Percentiles rank a stretch among this genome's conserved stretches.
Evolutionary conservation across 2,797 vertebrate species (phyloP).

Genomic region (Cygnus olor): DNA sequence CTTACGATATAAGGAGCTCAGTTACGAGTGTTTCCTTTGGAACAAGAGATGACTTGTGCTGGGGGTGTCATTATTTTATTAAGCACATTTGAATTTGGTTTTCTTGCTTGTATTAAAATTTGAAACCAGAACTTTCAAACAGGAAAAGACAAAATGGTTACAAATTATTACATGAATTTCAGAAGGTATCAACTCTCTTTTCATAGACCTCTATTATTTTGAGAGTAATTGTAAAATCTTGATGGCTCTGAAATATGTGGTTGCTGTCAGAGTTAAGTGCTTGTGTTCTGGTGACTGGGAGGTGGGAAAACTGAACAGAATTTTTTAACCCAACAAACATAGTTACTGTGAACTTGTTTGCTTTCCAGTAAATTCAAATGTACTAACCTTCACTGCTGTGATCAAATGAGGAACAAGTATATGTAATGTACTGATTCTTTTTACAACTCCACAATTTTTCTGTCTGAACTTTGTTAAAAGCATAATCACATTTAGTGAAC

Average conservation of each 20-base stretch:
- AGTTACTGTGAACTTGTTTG: background rate
- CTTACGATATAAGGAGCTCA: background rate
- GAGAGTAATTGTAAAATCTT: background rate
- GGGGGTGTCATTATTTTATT: background rate
- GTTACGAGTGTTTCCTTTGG: background rate
- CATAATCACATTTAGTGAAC: background rate
- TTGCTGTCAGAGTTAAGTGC: background rate
- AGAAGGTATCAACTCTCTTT: background rate
- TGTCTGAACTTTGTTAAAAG: background rate
- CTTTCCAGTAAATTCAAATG: background rate
- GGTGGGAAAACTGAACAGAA: background rate
- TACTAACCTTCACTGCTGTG: background rate
- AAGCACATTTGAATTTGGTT: background rate
- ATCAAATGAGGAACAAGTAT: background rate
- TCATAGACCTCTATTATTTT: background rate
- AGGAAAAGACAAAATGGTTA: background rate
- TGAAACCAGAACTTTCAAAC: background rate
- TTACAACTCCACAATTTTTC: background rate
- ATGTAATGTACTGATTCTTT: background rate
- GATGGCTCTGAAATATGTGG: background rate
- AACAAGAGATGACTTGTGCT: background rate
- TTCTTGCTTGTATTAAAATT: background rate
- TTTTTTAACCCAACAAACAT: background rate
- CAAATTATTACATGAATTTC: background rate
- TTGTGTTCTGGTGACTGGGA: background rate